Evolutionary conservation across 2,113 vertebrate species (phyloP).

Genomic region (Monopterus albus): DNA sequence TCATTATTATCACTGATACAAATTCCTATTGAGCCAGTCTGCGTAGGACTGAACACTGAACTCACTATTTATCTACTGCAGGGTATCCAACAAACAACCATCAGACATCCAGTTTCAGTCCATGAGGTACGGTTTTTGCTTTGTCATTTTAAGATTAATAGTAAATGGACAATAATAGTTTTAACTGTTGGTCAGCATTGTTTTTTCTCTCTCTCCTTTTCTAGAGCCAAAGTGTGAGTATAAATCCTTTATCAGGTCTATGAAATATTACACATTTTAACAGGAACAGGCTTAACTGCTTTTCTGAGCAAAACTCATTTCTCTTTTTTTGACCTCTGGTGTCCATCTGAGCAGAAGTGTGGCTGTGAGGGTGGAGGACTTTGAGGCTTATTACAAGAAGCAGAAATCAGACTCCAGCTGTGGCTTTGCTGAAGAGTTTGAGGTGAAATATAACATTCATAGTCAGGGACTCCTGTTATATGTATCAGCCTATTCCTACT

Average conservation of each 20-base stretch:
- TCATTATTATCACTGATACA: not conserved
- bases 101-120: conserved; percentile 77
- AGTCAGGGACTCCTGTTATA: not conserved
- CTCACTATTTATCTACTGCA: conserved; percentile 28
- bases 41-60: not conserved
- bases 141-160: not conserved
- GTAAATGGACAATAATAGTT: not conserved
- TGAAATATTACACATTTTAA: not conserved
- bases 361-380: conserved; percentile 88
- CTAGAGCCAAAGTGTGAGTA: conserved; percentile 79
- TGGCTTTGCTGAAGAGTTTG: conserved; percentile 96
- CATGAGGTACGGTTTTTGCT: conserved; percentile 67
- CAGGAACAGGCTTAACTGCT: not conserved
- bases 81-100: conserved; percentile 55
- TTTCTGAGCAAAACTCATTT: not conserved
- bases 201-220: conserved; percentile 27
- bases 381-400: conserved; percentile 90
- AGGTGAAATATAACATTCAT: conserved; percentile 77
- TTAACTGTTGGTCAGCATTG: not conserved
- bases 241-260: not conserved
- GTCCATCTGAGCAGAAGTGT: conserved; percentile 67
- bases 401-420: conserved; percentile 94
- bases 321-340: conserved; percentile 8
- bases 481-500: too few species aligned
- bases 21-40: not conserved